Percentiles rank a stretch among this genome's conserved stretches.
Conservation (phyloP, 1,140 invertebrate genomes). For the Protaetia brevitarsis region DNA sequence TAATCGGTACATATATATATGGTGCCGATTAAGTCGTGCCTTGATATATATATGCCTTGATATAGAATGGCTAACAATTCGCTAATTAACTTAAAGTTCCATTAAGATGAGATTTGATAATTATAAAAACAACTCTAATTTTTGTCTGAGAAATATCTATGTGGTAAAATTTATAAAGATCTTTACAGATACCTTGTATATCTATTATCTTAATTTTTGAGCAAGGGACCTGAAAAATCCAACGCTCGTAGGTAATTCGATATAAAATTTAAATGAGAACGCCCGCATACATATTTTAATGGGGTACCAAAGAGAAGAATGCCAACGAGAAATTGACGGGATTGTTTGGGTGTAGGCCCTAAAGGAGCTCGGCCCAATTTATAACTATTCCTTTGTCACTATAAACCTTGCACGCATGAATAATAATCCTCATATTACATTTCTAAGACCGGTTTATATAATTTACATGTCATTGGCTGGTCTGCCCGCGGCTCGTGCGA, state of each 20-base stretch:
- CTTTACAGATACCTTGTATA: neutral
- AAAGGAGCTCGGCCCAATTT: neutral
- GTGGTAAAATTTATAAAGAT: neutral
- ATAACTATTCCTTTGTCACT: conserved; percentile 26
- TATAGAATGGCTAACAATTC: too few relatives aligned
- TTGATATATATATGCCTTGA: too few relatives aligned
- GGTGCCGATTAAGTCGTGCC: too few relatives aligned
- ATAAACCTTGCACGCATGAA: conserved; percentile 15
- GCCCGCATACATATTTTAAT: conserved; percentile 12
- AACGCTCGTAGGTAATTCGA: neutral
- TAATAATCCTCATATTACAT: conserved; percentile 23
- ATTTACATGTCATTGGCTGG: conserved; percentile 26
- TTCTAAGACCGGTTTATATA: conserved; percentile 24
- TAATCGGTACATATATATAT: too few relatives aligned
- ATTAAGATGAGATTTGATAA: too few relatives aligned
- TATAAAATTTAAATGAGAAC: conserved; percentile 12
- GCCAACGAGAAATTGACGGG: too few relatives aligned
- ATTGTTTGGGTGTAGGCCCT: neutral
- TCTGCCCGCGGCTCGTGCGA: conserved; percentile 16
- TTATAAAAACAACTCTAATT: too few relatives aligned
- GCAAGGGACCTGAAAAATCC: neutral
- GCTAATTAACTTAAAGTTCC: too few relatives aligned
- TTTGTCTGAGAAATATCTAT: neutral
- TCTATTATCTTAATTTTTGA: neutral
- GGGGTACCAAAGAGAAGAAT: neutral